Evolutionary conservation across 2,797 vertebrate genomes (phyloP).

Genomic region (Manis crassicaudata): DNA sequence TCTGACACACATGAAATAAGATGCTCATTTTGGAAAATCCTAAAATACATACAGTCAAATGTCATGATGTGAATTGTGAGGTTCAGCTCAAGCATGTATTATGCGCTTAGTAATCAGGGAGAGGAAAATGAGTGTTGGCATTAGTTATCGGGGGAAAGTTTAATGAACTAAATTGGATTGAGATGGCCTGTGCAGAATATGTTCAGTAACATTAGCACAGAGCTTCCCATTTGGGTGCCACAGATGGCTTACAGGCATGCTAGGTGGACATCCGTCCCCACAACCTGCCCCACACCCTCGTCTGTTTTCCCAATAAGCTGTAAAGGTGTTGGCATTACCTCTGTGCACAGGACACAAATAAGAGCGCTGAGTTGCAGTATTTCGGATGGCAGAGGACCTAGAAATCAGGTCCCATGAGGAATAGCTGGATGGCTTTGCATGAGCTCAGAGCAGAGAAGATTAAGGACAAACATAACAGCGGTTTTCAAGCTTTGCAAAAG

Average conservation of each 20-base stretch:
- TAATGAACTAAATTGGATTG: neutral
- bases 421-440: neutral
- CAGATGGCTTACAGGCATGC: neutral
- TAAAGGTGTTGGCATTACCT: neutral
- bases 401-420: neutral
- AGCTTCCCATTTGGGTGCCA: neutral
- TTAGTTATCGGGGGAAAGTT: neutral
- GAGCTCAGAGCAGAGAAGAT: neutral
- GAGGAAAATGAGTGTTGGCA: neutral
- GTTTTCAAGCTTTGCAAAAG: neutral
- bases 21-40: neutral
- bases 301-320: neutral
- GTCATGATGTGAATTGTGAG: neutral
- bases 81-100: neutral
- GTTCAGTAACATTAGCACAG: neutral
- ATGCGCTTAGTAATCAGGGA: neutral
- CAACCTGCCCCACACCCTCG: neutral
- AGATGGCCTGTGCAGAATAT: neutral
- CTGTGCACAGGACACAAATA: neutral
- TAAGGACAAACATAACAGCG: neutral
- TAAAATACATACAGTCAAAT: neutral
- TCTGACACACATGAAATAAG: neutral
- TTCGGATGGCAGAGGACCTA: neutral
- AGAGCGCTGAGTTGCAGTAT: neutral
- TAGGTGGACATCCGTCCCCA: neutral